Base-by-base conservation (phyloP, 2,888 invertebrate species). In the Scaptomyza caliginosa region DNA sequence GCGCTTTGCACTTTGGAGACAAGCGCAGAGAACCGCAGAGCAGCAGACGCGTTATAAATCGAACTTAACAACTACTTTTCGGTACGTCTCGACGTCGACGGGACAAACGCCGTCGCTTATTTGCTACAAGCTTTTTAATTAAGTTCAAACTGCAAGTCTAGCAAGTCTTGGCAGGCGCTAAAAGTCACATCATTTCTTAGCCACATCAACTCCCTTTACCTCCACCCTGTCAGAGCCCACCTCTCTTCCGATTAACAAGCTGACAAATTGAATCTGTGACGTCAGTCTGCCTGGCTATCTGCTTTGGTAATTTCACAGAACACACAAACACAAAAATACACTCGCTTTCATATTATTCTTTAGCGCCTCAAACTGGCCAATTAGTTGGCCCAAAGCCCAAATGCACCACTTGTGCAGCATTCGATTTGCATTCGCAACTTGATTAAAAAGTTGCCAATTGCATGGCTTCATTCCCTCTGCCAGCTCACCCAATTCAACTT, bases 41-140 rank as follows among this genome's bases (percentile, higher is more conserved):
- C 63, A 68, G 84, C 64, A 71, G 68, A 77, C 68, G 67, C 70
- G 74, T 67, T 83, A 72, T 86, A 83, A 86, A 84, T 88, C 86
- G 84, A 84, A 84, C 86, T 86, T 87, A 76, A 76, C 74, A 83
- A 86, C 81, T 74, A 76, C 60, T 71, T 67, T 67, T 50, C 43
- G 58, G 40, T 26, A 52, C 54, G 63, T 48, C 59, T 5, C 32
- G 54, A 30, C 46, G 56, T 49, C 48, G 62, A 24, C 38, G 49
- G 23, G 17, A 51, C 38, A 28, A 46, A 48, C 49, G 63, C 32
- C 45, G 46, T 28, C 73, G 80, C 67, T 82, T 83, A 84, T 81
- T 34, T 78, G 69, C 74, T 67, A 78, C 83, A 85, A 85, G 79
- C 74, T 77, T 84, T 89, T 88, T 88, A 88, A 88, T 88, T 89